Percentiles rank a stretch among this genome's conserved stretches.
Conservation (phyloP, 2,888 invertebrate species). For the Isoperla grammatica region DNA sequence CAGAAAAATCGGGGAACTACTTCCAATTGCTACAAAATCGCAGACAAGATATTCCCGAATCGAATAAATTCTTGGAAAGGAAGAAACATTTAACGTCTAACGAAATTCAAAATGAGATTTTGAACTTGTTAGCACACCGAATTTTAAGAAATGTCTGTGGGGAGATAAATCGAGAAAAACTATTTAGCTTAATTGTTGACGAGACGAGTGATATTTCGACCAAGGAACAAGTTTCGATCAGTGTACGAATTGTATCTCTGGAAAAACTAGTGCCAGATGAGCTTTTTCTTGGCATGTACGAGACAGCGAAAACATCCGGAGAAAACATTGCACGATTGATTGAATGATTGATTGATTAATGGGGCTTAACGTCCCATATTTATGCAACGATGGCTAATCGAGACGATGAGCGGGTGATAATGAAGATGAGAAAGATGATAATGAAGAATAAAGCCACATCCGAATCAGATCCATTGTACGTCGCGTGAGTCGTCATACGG, state of each 20-base stretch:
- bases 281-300: slow-evolving; percentile 8
- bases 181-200: slow-evolving; percentile 15
- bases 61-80: not conserved
- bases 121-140: slow-evolving; percentile 6
- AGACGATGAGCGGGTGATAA: too few species aligned
- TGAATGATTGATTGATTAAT: too few species aligned
- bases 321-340: slow-evolving; percentile 2
- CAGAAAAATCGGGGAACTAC: not conserved
- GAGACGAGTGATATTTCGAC: slow-evolving; percentile 11
- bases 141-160: slow-evolving; percentile 5
- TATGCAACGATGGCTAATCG: too few species aligned
- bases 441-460: too few species aligned
- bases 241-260: slow-evolving; percentile 10
- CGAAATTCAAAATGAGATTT: slow-evolving; percentile 14
- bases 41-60: not conserved
- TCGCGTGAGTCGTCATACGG: too few species aligned
- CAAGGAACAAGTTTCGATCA: slow-evolving; percentile 14
- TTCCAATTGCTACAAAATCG: not conserved
- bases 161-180: slow-evolving; percentile 8
- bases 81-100: slow-evolving; percentile 6
- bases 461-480: too few species aligned
- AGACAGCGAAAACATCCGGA: slow-evolving; percentile 5
- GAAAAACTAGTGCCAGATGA: slow-evolving; percentile 3
- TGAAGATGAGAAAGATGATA: too few species aligned
- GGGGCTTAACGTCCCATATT: too few species aligned